phyloP scores from a whole-genome alignment of 2,797 vertebrate species.

The Glossophaga mutica region DNA sequence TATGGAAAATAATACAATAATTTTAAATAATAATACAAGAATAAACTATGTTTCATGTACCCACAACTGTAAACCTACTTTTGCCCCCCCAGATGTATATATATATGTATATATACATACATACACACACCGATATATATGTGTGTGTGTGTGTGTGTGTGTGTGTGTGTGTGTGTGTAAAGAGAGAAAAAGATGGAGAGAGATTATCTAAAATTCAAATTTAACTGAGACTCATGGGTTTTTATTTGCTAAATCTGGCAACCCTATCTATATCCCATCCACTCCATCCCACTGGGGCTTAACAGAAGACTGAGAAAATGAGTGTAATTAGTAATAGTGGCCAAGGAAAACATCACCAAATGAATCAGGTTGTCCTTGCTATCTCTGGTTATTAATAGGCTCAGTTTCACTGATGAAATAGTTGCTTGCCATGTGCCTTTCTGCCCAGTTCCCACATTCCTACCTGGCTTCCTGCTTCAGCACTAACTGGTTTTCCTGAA shows the following conservation, averaged over 20 bases:
- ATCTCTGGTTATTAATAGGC: neutral
- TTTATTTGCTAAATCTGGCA: slow-evolving; percentile 22
- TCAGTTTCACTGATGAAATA: neutral
- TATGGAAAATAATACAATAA: neutral
- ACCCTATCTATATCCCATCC: neutral
- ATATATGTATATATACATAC: neutral
- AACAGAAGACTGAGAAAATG: neutral
- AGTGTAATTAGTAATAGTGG: neutral
- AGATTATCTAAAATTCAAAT: slow-evolving; percentile 27
- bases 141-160: neutral
- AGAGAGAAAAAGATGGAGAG: neutral
- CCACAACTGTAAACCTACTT: neutral
- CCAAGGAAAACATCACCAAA: neutral
- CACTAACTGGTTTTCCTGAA: neutral
- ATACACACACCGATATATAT: too few species aligned
- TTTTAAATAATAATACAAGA: neutral
- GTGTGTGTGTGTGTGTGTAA: neutral
- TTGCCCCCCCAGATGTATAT: neutral
- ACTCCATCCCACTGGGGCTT: neutral
- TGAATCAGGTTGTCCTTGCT: neutral
- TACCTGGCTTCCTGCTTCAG: too few species aligned
- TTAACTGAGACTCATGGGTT: neutral
- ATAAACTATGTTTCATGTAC: neutral
- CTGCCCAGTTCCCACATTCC: neutral
- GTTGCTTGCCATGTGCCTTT: neutral